A percentile compares a stretch with the other conserved stretches of the same genome.
Evolutionary conservation across 2,797 vertebrate genomes (phyloP).

Genomic region (Vireo griseus): DNA sequence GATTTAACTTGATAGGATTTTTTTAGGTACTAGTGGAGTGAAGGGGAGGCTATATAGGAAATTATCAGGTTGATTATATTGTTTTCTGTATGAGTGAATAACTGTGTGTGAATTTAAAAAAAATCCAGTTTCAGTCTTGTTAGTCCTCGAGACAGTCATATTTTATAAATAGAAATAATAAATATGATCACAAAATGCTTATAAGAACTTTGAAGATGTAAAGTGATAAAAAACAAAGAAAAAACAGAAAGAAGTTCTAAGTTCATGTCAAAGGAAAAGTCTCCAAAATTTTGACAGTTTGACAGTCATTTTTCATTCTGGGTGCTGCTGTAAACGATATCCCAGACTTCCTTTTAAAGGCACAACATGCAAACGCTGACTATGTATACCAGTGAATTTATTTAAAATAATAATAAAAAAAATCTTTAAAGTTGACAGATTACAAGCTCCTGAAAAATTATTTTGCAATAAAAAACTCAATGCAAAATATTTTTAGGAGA

Average conservation of each 20-base stretch:
- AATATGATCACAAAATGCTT: conserved; percentile 18
- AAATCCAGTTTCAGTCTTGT: not conserved
- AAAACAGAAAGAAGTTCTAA: not conserved
- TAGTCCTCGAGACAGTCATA: not conserved
- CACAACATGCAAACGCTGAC: not conserved
- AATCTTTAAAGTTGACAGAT: not conserved
- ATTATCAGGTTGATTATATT: not conserved
- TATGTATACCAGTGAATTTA: not conserved
- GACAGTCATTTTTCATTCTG: not conserved
- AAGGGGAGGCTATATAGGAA: not conserved
- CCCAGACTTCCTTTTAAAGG: not conserved
- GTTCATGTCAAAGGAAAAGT: conserved; percentile 9
- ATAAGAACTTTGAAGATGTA: conserved; percentile 4
- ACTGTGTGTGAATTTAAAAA: not conserved
- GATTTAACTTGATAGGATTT: not conserved
- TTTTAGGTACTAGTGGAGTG: not conserved
- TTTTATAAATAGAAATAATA: conserved; percentile 34
- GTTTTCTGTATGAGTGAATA: not conserved
- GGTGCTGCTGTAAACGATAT: not conserved
- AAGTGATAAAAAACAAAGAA: not conserved
- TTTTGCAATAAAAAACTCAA: not conserved
- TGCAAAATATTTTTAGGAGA: not conserved
- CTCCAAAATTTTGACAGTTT: not conserved
- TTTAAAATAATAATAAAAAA: not conserved
- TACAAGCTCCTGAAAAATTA: not conserved